Base-by-base conservation (phyloP, 2,888 invertebrate species). In the Eristalinus aeneus region DNA sequence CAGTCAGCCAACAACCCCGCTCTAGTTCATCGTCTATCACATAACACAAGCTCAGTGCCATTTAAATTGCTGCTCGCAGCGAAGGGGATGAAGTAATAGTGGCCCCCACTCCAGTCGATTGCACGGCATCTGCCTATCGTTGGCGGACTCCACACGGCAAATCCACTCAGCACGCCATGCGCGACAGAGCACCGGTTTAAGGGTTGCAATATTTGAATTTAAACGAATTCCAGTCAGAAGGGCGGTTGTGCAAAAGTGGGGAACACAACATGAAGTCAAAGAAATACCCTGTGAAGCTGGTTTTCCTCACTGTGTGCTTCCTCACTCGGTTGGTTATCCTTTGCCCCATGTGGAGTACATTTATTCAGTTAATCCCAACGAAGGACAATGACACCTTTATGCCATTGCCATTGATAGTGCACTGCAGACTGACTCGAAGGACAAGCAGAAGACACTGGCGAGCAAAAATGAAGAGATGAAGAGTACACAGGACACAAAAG, bases 361-460 rank as follows among this genome's bases (percentile, higher is more conserved):
- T 61, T 75, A 84, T 75, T 65, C 56, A 79, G 84, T 75, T 79
- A 84, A 84, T 79, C 79, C 54, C 60, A 65, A 10, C 56, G 65
- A 78, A 83, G 83, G 83, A 84, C 83, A 84, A 84, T 84, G 83
- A 84, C 83, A 79, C 83, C 83, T 79, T 69, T 61, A 60, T 27
- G 69, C 72, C 63, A 27, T 31, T 54, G 56, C 72, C 63, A 27
- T 22, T 63, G 56, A 27, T 69, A 12, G 72, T 36, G 58, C 58
- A 68, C 32, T 74, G 68, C 64, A 36, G 68, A 74, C 56, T 56
- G 20, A 67, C 36, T 46, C 39, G n/a, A 27, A 27, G 27, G 0
- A n/a, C 16, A 46, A n/a, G 5, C n/a, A 46, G 39, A 56, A 67
- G 5, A 75, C 22, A 27, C 27, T 27, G 27, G 27, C 27, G 27